These are phyloP conservation scores for Physocephala rufipes DNA, from an alignment of 2,888 invertebrate genomes.

Conservation along the genomic window DNA sequence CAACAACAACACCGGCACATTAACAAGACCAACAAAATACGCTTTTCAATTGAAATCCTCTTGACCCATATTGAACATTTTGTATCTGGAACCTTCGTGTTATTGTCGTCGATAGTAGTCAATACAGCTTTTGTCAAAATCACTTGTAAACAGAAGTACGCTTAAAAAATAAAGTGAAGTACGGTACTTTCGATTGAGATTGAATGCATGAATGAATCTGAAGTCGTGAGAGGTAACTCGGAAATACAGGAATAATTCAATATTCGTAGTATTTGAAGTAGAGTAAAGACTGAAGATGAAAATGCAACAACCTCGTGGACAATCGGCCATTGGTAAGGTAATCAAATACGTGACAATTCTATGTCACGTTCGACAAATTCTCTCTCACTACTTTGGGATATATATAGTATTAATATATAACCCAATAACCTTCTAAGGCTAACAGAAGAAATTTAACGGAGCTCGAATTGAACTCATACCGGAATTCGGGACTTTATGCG, in stretches of 20 bases:
- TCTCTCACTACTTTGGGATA: too few species aligned
- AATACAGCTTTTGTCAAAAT: slow-evolving; percentile 30
- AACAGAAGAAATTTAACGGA: too few species aligned
- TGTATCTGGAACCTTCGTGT: slow-evolving; percentile 19
- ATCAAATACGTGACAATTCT: slow-evolving; percentile 14
- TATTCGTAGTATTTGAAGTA: too few species aligned
- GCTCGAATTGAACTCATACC: too few species aligned
- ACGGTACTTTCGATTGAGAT: not conserved
- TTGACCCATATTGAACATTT: slow-evolving; percentile 24
- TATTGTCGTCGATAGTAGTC: slow-evolving; percentile 1
- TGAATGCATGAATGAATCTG: not conserved
- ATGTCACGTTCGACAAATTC: slow-evolving; percentile 24
- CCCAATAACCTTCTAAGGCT: too few species aligned
- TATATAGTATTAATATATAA: too few species aligned
- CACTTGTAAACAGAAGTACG: slow-evolving; percentile 6
- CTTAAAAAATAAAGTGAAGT: not conserved
- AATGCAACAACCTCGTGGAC: not conserved
- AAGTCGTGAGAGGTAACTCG: too few species aligned
- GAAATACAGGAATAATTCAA: too few species aligned
- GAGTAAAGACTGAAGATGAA: not conserved
- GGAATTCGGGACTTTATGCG: too few species aligned
- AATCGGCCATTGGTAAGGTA: slow-evolving; percentile 23
- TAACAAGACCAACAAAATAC: slow-evolving; percentile 3
- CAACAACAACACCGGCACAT: not conserved
- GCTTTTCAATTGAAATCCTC: not conserved